These are phyloP conservation scores for Caenorhabditis sp. DNA, from an alignment of 2,888 invertebrate species.

Conservation along the genomic window DNA sequence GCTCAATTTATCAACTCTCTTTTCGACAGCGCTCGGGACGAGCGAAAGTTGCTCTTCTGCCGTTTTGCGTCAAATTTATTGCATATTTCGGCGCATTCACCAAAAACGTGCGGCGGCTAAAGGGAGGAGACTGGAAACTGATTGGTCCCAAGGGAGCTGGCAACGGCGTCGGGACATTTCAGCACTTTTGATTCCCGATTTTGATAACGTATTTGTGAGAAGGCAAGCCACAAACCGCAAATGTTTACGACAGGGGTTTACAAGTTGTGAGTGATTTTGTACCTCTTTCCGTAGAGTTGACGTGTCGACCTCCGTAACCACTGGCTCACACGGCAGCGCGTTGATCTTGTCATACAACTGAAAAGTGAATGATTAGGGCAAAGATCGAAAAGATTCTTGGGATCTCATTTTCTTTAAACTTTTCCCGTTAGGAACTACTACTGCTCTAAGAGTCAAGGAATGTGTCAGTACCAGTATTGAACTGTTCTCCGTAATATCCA, in stretches of 20 bases:
- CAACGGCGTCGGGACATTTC: constrained; percentile 36
- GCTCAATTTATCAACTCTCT: constrained; percentile 48
- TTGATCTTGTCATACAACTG: constrained; percentile 79
- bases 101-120: constrained; percentile 29
- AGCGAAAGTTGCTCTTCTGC: constrained; percentile 29
- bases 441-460: too few relatives aligned
- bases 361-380: constrained; percentile 58
- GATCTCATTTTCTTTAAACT: too few relatives aligned
- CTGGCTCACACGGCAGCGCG: constrained; percentile 69
- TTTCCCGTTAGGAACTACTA: background rate
- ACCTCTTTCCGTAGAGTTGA: constrained; percentile 72
- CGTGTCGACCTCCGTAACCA: constrained; percentile 71
- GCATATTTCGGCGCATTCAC: constrained; percentile 6
- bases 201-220: constrained; percentile 9
- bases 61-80: constrained; percentile 49
- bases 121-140: constrained; percentile 13
- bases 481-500: constrained; percentile 57
- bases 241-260: constrained; percentile 34
- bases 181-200: constrained; percentile 41
- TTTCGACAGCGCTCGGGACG: constrained; percentile 6
- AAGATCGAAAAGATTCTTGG: constrained; percentile 6
- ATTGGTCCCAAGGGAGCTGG: constrained; percentile 33
- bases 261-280: constrained; percentile 41
- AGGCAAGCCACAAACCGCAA: constrained; percentile 11
- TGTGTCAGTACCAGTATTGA: constrained; percentile 44